phyloP scores from a whole-genome alignment of 1,140 invertebrate species.

The Eupeodes corollae region DNA sequence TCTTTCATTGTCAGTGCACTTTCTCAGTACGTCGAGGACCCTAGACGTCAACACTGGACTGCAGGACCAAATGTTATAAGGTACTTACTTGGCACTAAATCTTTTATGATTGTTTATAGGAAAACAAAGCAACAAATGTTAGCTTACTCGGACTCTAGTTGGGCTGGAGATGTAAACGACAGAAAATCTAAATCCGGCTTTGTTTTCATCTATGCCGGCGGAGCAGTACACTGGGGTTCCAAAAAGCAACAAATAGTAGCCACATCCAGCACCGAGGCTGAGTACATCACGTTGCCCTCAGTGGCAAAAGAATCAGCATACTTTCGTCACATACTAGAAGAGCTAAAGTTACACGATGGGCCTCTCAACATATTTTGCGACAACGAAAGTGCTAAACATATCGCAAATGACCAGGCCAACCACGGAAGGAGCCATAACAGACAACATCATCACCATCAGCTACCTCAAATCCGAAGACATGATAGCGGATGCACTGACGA shows the following conservation, averaged over 20 bases:
- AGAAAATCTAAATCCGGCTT: constrained; percentile 24
- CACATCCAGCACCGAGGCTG: constrained; percentile 34
- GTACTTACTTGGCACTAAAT: constrained; percentile 29
- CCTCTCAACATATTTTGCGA: constrained; percentile 2
- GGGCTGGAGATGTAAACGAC: constrained; percentile 7
- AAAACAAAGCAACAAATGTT: constrained; percentile 2
- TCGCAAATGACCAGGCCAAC: constrained; percentile 20
- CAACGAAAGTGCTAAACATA: constrained; percentile 15
- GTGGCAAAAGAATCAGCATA: constrained; percentile 31
- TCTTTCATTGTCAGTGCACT: constrained; percentile 27
- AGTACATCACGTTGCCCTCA: constrained; percentile 32
- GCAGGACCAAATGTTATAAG: constrained; percentile 30
- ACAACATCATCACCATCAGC: too few species aligned
- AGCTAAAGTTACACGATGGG: neutral
- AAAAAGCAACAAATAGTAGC: constrained; percentile 28
- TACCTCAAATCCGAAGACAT: too few species aligned
- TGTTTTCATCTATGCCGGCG: constrained; percentile 23
- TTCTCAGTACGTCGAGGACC: constrained; percentile 12
- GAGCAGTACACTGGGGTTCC: constrained; percentile 24
- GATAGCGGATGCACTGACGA: too few species aligned
- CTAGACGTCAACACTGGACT: too few species aligned
- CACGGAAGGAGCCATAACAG: constrained; percentile 5
- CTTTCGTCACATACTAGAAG: constrained; percentile 13
- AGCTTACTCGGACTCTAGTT: constrained; percentile 18
- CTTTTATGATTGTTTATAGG: constrained; percentile 6